Evolutionary conservation across 2,113 vertebrate genomes (phyloP), one percentile per base, ranked within the genome.

Genomic region (Callipepla squamata): DNA sequence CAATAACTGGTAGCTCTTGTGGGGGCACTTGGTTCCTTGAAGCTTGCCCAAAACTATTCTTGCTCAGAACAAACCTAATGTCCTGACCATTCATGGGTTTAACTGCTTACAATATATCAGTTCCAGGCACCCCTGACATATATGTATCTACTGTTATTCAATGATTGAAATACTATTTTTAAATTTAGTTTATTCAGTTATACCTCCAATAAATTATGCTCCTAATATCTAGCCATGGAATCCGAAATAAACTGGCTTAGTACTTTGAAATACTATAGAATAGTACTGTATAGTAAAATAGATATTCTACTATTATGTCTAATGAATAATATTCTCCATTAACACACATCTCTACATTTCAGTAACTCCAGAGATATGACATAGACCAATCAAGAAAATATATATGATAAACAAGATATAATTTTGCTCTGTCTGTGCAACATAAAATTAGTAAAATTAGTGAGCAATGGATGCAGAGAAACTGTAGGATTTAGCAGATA

Each of bases 351-450:
- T 89, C 45, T 78, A 22, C 9, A 2, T 92, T 87, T 91, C 63
- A 74, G 44, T 72, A 83, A 77, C 80, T 87, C 57, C 57, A 65
- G 47, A 82, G 44, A 65, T 90, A 15, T 75, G 72, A 65, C 47
- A 92, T 34, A 93, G 79, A 68, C 65, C 72, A 82, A 67, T 77
- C 72, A 89, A 91, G 75, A 78, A 74, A 95, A 83, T 44, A n/a
- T 18, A 65, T 18, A 65, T 19, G 20, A 48, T 76, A 86, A 85
- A 92, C 44, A 93, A 90, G 40, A 28, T n/a, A 57, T 30, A 44
- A 59, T 84, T 88, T 88, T 58, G 13, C 55, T 91, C 1, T 0
- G 13, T 23, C 36, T 13, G 1, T 74, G 45, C 45, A 85, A 68
- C 25, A 9, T 44, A 80, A 85, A 94, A 87, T 50, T 90, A 7